Evolutionary conservation across 2,797 vertebrate genomes (phyloP).

Genomic region (Xenentodon cancila): DNA sequence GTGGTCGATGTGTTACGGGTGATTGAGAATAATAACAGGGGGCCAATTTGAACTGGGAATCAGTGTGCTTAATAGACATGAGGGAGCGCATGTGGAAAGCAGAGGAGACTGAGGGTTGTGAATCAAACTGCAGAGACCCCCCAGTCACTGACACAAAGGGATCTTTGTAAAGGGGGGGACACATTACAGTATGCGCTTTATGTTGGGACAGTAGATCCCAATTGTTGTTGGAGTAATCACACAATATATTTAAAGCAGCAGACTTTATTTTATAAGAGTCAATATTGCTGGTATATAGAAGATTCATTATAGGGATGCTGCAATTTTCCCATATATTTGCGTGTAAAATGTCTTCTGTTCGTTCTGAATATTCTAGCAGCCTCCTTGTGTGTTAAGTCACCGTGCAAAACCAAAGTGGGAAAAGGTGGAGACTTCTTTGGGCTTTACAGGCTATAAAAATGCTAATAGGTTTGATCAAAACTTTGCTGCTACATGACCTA

Average conservation of each 20-base stretch:
- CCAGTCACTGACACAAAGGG: constrained; percentile 75
- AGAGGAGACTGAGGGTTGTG: constrained; percentile 20
- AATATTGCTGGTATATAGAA: constrained; percentile 38
- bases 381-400: constrained; percentile 55
- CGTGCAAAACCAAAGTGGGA: constrained; percentile 55
- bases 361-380: constrained; percentile 8
- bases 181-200: constrained; percentile 59
- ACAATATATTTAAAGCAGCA: constrained; percentile 36
- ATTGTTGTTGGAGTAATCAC: constrained; percentile 49
- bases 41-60: constrained; percentile 82
- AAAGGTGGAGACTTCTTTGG: constrained; percentile 65
- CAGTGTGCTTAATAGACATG: constrained; percentile 76
- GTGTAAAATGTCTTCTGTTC: constrained; percentile 11
- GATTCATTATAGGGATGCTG: constrained; percentile 11
- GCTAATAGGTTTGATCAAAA: constrained; percentile 62
- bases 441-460: constrained; percentile 75
- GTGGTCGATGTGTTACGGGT: constrained; percentile 82
- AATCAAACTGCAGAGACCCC: constrained; percentile 56
- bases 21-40: constrained; percentile 85
- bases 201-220: constrained; percentile 53
- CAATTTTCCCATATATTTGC: constrained; percentile 28
- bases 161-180: constrained; percentile 62
- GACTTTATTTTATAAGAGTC: constrained; percentile 39
- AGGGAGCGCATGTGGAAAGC: constrained; percentile 18
- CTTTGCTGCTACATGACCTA: constrained; percentile 44